Conservation (phyloP, 2,888 invertebrate genomes). For the Byasa hedistus region DNA sequence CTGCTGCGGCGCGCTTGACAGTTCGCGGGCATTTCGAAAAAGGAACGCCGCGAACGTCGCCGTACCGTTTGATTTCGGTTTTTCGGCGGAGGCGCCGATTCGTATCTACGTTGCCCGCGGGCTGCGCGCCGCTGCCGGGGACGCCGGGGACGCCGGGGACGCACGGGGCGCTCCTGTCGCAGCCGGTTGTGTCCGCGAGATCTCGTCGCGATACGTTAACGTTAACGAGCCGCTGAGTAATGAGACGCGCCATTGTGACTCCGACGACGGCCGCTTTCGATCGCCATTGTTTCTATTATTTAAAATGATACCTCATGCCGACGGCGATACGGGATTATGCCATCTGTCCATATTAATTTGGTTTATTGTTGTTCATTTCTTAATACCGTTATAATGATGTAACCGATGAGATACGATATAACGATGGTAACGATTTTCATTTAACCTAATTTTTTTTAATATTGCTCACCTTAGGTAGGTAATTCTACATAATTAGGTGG, state of each 20-base stretch:
- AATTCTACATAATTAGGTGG: slow-evolving; percentile 44
- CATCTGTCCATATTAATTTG: slow-evolving; percentile 36
- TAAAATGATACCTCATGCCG: slow-evolving; percentile 48
- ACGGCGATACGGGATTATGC: slow-evolving; percentile 33
- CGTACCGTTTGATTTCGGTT: slow-evolving; percentile 25
- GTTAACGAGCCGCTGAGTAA: slow-evolving; percentile 77
- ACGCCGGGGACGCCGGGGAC: too few relatives aligned
- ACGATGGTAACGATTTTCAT: too few relatives aligned
- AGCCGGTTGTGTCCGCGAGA: slow-evolving; percentile 71
- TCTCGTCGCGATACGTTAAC: slow-evolving; percentile 65
- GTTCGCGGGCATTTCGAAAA: slow-evolving; percentile 74
- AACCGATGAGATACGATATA: too few relatives aligned
- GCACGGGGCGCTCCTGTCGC: too few relatives aligned
- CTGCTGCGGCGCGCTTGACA: slow-evolving; percentile 71
- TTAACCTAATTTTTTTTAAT: too few relatives aligned
- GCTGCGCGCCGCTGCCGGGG: not conserved
- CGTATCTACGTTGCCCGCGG: slow-evolving; percentile 61
- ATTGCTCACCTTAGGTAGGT: not conserved
- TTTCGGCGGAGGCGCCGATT: slow-evolving; percentile 67
- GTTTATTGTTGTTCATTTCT: not conserved
- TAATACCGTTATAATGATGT: too few relatives aligned
- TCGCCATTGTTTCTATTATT: slow-evolving; percentile 75
- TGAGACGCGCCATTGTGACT: slow-evolving; percentile 73
- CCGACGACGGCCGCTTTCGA: slow-evolving; percentile 70
- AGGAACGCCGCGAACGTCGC: slow-evolving; percentile 55